phyloP scores from a whole-genome alignment of 2,113 vertebrate species.

The Heloderma charlesbogerti region DNA sequence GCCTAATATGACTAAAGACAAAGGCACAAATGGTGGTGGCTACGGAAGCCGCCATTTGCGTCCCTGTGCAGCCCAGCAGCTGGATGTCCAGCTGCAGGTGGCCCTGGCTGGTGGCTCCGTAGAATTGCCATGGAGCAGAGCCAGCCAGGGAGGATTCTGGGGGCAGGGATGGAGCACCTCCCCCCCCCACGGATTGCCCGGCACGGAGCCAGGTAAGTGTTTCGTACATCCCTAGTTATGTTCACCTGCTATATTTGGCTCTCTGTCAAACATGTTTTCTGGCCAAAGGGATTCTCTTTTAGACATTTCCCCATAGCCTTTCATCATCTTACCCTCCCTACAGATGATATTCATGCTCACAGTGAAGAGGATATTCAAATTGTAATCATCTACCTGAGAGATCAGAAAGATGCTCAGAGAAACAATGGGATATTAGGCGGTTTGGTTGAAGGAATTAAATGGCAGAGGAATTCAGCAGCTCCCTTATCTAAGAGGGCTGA shows the following conservation, averaged over 20 bases:
- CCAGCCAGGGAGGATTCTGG: too few species aligned
- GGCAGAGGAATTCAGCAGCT: constrained; percentile 25
- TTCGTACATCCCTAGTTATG: too few species aligned
- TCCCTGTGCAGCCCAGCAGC: too few species aligned
- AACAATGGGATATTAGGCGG: background rate
- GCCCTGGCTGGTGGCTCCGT: too few species aligned
- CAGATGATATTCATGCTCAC: constrained; percentile 42
- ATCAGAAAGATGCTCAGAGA: constrained; percentile 47
- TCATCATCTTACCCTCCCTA: background rate
- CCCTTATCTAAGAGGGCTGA: background rate
- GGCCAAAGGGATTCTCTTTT: background rate
- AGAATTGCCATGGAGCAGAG: too few species aligned
- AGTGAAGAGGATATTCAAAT: constrained; percentile 28
- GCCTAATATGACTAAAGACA: too few species aligned
- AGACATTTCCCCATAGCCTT: background rate
- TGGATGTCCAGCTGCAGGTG: too few species aligned
- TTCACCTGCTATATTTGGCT: background rate
- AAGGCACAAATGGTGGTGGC: too few species aligned
- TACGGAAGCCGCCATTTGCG: too few species aligned
- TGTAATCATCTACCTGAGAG: constrained; percentile 31
- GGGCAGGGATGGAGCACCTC: too few species aligned
- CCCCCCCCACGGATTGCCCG: too few species aligned
- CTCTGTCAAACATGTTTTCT: background rate
- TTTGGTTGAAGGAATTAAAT: constrained; percentile 29
- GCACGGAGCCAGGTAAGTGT: too few species aligned